These are phyloP conservation scores for Recurvirostra avosetta DNA, from an alignment of 2,113 vertebrate species.

Conservation along the genomic window DNA sequence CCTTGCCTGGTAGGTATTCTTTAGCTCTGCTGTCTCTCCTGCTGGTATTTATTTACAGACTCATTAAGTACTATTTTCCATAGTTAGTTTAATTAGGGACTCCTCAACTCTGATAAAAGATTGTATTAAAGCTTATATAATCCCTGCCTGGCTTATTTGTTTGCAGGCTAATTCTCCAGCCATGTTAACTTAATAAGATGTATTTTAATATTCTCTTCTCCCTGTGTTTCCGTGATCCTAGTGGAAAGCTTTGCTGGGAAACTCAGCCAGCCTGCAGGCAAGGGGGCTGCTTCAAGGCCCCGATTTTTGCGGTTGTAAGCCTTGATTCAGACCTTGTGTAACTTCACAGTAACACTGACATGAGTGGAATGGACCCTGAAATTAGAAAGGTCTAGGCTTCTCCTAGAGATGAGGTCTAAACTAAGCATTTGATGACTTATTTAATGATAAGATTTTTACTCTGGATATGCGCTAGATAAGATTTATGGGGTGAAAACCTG, in stretches of 20 bases:
- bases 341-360: not conserved
- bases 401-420: not conserved
- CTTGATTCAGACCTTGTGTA: not conserved
- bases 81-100: conserved; percentile 35
- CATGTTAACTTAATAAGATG: not conserved
- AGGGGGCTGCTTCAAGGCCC: not conserved
- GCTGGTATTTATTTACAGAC: conserved; percentile 16
- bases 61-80: conserved; percentile 31
- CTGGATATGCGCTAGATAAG: not conserved
- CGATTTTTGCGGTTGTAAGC: not conserved
- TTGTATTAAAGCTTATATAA: conserved; percentile 15
- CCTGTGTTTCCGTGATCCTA: not conserved
- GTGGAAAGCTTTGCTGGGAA: not conserved
- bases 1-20: not conserved
- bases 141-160: conserved; percentile 13
- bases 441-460: not conserved
- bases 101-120: conserved; percentile 25
- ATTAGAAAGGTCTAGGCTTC: not conserved
- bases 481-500: not conserved
- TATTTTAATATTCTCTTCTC: not conserved
- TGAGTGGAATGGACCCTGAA: not conserved
- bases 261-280: fast-evolving
- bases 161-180: conserved; percentile 24
- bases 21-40: not conserved
- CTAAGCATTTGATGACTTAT: not conserved